Conservation (phyloP, 2,888 invertebrate genomes). For the Ennomos quercinarius region DNA sequence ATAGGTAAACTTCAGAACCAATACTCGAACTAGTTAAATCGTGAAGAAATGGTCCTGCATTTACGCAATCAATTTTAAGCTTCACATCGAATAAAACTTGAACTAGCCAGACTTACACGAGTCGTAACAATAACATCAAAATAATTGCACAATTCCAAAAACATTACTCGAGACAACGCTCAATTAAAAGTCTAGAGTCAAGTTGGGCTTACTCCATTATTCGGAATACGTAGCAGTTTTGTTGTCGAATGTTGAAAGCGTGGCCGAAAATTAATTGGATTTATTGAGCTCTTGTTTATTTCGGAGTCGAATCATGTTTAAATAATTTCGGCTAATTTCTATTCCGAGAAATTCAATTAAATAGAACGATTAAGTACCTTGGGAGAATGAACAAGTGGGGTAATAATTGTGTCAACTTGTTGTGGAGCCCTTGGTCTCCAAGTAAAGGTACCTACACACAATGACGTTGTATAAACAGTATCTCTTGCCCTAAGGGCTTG, state of each 20-base stretch:
- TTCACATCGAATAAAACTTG: slow-evolving; percentile 3
- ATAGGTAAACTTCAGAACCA: too few species aligned
- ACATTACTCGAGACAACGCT: slow-evolving; percentile 4
- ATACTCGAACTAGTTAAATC: too few species aligned
- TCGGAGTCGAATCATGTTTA: slow-evolving; percentile 32
- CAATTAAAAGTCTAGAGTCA: slow-evolving; percentile 22
- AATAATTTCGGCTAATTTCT: slow-evolving; percentile 36
- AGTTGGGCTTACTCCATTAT: slow-evolving; percentile 13
- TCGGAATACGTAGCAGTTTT: slow-evolving; percentile 17
- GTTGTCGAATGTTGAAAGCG: slow-evolving; percentile 1
- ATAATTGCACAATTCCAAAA: not conserved
- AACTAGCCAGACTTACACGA: slow-evolving; percentile 3
- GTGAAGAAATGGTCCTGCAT: too few species aligned
- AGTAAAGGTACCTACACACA: slow-evolving; percentile 13
- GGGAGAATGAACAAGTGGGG: slow-evolving; percentile 13
- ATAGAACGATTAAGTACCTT: slow-evolving; percentile 16
- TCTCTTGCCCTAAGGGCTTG: too few species aligned
- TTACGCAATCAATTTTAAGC: too few species aligned
- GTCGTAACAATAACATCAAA: slow-evolving; percentile 11
- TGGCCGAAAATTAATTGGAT: slow-evolving; percentile 28
- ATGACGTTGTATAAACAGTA: not conserved
- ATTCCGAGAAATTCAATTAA: slow-evolving; percentile 28
- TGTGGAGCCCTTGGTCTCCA: not conserved
- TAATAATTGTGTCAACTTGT: slow-evolving; percentile 5
- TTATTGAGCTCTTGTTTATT: slow-evolving; percentile 32